phyloP scores from a whole-genome alignment of 2,888 invertebrate genomes.

The Euclidia mi region DNA sequence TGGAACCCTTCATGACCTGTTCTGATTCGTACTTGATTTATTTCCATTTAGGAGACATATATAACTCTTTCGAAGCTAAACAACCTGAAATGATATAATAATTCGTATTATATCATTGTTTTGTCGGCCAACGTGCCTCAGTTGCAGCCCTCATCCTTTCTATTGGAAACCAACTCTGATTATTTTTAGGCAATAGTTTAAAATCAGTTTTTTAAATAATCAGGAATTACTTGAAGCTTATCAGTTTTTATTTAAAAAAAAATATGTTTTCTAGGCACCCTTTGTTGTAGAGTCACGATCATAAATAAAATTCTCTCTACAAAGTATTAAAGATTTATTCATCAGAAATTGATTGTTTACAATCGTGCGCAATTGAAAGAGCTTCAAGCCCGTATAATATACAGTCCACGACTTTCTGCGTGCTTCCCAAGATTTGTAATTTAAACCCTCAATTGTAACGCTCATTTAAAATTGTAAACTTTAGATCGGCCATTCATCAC shows the following conservation, averaged over 20 bases:
- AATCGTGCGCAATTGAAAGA: conserved; percentile 55
- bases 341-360: conserved; percentile 66
- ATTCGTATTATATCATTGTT: too few species aligned
- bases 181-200: too few species aligned
- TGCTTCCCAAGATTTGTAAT: conserved; percentile 68
- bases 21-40: too few species aligned
- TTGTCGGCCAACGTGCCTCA: too few species aligned
- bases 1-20: too few species aligned
- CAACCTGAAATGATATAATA: too few species aligned
- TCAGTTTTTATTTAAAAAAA: background rate
- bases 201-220: too few species aligned
- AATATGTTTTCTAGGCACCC: conserved; percentile 33
- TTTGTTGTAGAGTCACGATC: conserved; percentile 47
- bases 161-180: too few species aligned
- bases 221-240: too few species aligned
- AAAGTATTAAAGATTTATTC: conserved; percentile 71
- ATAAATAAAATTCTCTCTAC: conserved; percentile 56
- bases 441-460: conserved; percentile 73
- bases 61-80: too few species aligned
- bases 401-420: conserved; percentile 70
- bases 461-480: conserved; percentile 79
- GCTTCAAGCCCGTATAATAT: conserved; percentile 54
- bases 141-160: too few species aligned
- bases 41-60: too few species aligned
- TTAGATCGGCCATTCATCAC: conserved; percentile 72